Base-by-base conservation (phyloP, 2,113 vertebrate genomes). In the Prolemur simus region DNA sequence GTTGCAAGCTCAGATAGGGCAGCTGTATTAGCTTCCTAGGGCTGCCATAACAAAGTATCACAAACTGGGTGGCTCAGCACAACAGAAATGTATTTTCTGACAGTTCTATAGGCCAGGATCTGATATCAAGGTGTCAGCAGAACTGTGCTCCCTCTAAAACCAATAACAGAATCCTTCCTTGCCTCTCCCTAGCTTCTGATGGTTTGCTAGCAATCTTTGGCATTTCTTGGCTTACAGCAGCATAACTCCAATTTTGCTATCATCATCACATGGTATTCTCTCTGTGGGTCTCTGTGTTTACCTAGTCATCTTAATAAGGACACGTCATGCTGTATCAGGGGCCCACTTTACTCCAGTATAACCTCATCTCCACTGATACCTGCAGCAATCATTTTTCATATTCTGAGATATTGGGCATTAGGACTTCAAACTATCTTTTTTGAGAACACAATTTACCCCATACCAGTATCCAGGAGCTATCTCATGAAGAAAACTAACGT, bases 231-330 rank as follows among this genome's bases (percentile, higher is more conserved):
- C 20, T 80, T n/a, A 3, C 2, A 14, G 32, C 11, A 25, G 23
- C 10, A 5, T 39, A 10, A 49, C 60, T 86, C 47, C 29, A 32
- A 2, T 54, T 71, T 15, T 34, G 8, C 69, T 23, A 47, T 71
- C 6, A 18, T 18, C 2, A 6, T 58, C 13, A 25, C 9, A 0
- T 23, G 49, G 34, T 25, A 2, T 37, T 34, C 6, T 74, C 34
- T 89, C 49, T 32, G 0, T 42, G 58, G 14, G 2, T 45, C 37
- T 84, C 69, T 77, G 42, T 63, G 39, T 71, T 49, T 69, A 71
- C 14, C 18, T 3, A 49, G 11, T 84, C 18, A 6, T 54, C 39
- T 76, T 39, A 42, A 42, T 45, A 68, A 66, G 14, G 60, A 39
- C n/a, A 45, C 1, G 25, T 82, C 68, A 71, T 20, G 47, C 13